Conservation (phyloP, 2,888 invertebrate genomes). For the Drosophila hawaiiensis region DNA sequence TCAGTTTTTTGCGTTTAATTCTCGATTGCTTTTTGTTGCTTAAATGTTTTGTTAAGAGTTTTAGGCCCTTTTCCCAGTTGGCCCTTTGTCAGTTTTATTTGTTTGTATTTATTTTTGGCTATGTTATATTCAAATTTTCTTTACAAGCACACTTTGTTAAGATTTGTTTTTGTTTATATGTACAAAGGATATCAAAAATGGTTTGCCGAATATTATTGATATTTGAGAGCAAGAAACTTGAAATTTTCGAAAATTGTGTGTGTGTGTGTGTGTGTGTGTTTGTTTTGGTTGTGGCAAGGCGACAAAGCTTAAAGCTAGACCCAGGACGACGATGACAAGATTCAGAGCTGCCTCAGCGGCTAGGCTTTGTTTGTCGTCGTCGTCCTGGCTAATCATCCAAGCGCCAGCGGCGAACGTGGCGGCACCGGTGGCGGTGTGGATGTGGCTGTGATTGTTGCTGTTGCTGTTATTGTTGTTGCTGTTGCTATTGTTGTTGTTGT, state of each 20-base stretch:
- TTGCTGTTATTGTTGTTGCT: constrained; percentile 31
- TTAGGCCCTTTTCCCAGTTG: constrained; percentile 16
- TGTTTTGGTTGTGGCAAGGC: constrained; percentile 51
- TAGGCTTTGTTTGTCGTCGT: constrained; percentile 26
- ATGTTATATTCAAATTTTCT: constrained; percentile 49
- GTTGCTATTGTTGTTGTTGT: constrained; percentile 31
- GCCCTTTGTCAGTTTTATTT: constrained; percentile 41
- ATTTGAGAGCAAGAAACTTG: constrained; percentile 33
- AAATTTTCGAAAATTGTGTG: constrained; percentile 24
- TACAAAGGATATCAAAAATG: constrained; percentile 51
- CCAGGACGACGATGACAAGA: constrained; percentile 43
- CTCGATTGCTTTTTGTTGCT: constrained; percentile 64
- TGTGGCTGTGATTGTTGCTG: constrained; percentile 46
- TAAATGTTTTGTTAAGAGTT: constrained; percentile 22
- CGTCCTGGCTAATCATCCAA: constrained; percentile 65
- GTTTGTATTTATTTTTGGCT: constrained; percentile 46
- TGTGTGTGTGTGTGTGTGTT: background rate
- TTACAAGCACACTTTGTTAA: constrained; percentile 56
- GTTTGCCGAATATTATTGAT: constrained; percentile 17
- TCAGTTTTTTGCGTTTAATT: constrained; percentile 55
- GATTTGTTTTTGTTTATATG: constrained; percentile 34
- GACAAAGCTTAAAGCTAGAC: constrained; percentile 49
- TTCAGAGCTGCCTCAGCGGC: constrained; percentile 10
- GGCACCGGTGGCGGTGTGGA: constrained; percentile 69
- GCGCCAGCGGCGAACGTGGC: constrained; percentile 68